These are phyloP conservation scores for Semotilus atromaculatus DNA, from an alignment of 2,797 vertebrate genomes.

Conservation along the genomic window DNA sequence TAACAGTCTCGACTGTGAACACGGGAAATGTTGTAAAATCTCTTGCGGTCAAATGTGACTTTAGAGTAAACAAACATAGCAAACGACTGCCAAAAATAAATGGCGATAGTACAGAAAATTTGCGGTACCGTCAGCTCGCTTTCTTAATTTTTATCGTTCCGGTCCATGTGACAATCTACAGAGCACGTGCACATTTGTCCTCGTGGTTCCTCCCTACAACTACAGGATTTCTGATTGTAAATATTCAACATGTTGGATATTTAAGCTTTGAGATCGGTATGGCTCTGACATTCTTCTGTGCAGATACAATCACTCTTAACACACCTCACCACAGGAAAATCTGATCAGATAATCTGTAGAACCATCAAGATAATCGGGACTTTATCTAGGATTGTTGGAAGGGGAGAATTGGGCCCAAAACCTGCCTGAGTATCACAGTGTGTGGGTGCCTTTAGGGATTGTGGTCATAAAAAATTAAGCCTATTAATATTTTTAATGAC, in stretches of 20 bases:
- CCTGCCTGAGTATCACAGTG: neutral
- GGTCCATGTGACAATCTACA: neutral
- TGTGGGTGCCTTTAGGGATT: neutral
- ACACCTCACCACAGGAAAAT: neutral
- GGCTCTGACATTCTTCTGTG: neutral
- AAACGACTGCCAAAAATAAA: neutral
- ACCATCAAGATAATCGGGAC: too few relatives aligned
- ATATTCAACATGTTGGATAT: neutral
- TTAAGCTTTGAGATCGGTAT: neutral
- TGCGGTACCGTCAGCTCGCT: neutral
- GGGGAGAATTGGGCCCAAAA: too few relatives aligned
- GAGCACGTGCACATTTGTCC: neutral
- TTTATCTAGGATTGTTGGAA: too few relatives aligned
- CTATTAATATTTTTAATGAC: neutral
- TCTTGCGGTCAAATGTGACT: too few relatives aligned
- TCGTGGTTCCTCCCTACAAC: neutral
- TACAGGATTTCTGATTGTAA: neutral
- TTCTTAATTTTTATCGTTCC: neutral
- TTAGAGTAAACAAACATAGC: too few relatives aligned
- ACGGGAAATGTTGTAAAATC: neutral
- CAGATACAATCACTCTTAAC: neutral
- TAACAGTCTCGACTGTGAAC: neutral
- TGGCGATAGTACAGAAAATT: neutral
- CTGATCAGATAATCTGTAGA: too few relatives aligned
- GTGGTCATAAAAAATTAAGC: neutral